A percentile compares a stretch with the other conserved stretches of the same genome.
Conservation (phyloP, 92 coral and sea anemone species). For the Zoanthus sociatus region DNA sequence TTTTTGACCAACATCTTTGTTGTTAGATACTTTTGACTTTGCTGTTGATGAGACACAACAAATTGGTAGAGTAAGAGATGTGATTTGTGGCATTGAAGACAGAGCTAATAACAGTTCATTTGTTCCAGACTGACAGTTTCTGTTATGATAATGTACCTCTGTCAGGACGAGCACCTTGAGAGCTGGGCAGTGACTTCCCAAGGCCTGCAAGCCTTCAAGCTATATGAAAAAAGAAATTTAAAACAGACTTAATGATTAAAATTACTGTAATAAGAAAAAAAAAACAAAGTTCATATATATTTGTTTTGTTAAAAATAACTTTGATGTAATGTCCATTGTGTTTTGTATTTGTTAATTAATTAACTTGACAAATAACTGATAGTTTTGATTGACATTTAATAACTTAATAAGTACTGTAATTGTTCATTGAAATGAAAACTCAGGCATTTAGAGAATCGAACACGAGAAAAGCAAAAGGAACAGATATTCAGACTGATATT, state of each 20-base stretch:
- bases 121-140: background rate
- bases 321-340: too few species aligned
- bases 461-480: too few species aligned
- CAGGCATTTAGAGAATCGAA: too few species aligned
- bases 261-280: too few species aligned
- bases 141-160: conserved; percentile 26
- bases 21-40: background rate
- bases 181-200: conserved; percentile 10
- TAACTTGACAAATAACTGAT: too few species aligned
- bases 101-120: background rate
- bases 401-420: too few species aligned
- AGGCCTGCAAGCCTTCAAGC: conserved; percentile 22
- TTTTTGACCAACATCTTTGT: background rate
- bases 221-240: background rate
- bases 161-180: conserved; percentile 22
- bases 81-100: conserved; percentile 14
- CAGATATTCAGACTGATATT: too few species aligned
- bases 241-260: background rate
- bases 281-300: too few species aligned
- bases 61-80: conserved; percentile 7
- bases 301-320: too few species aligned
- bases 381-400: too few species aligned
- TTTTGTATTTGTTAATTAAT: too few species aligned
- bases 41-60: conserved; percentile 10
- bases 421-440: too few species aligned